Percentiles rank a stretch among this genome's conserved stretches.
These are phyloP conservation scores for Epinephelus awoara DNA, from an alignment of 2,797 vertebrate species.

Conservation along the genomic window DNA sequence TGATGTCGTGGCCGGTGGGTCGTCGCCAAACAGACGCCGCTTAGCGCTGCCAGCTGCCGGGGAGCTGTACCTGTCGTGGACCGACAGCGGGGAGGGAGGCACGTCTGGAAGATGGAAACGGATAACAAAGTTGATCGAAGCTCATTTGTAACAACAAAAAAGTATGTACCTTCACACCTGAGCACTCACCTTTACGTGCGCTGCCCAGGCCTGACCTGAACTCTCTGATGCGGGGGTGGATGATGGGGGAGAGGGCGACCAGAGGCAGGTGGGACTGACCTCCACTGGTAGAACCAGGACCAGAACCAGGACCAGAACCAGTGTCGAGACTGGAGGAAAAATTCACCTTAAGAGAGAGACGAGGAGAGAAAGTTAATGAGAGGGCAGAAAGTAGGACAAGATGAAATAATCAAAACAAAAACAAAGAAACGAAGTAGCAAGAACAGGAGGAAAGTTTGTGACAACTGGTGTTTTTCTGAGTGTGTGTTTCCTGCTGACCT, in stretches of 20 bases:
- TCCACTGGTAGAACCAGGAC: constrained; percentile 74
- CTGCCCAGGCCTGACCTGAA: constrained; percentile 91
- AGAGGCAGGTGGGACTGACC: constrained; percentile 90
- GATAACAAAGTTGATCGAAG: fast-evolving
- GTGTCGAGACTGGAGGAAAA: constrained; percentile 94
- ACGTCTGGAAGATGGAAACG: constrained; percentile 80
- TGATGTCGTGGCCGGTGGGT: constrained; percentile 53
- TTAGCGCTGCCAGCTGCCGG: constrained; percentile 95
- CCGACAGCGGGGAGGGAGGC: constrained; percentile 91
- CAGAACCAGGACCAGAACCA: constrained; percentile 74
- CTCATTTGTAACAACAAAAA: neutral
- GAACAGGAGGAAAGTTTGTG: neutral
- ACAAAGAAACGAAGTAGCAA: neutral
- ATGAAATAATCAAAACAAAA: too few species aligned
- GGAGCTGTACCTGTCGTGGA: constrained; percentile 96
- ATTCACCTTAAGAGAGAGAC: constrained; percentile 88
- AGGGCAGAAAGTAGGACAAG: neutral
- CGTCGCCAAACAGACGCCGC: constrained; percentile 95
- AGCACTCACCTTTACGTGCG: constrained; percentile 85
- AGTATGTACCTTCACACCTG: fast-evolving
- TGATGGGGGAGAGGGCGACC: constrained; percentile 93
- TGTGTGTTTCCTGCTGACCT: constrained; percentile 83
- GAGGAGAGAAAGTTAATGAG: neutral
- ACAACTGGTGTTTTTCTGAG: too few species aligned
- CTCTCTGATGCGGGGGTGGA: constrained; percentile 96